Evolutionary conservation across 2,888 invertebrate species (phyloP).

Genomic region (Heterodera filipjevi): DNA sequence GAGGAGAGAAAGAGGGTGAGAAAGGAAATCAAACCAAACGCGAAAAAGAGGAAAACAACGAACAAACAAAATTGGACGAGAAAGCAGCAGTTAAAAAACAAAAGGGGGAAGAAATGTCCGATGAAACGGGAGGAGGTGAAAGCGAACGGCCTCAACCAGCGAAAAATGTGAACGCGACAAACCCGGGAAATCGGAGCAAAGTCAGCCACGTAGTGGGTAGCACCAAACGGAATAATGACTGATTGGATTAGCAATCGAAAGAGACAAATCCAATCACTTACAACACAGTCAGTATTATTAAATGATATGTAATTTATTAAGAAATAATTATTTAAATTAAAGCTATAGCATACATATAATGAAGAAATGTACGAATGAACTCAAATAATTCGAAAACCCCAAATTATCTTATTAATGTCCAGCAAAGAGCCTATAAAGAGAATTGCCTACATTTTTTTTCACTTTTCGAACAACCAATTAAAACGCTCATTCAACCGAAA

Average conservation of each 20-base stretch:
- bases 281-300: too few relatives aligned
- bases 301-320: too few relatives aligned
- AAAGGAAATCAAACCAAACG: too few relatives aligned
- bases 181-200: slow-evolving; percentile 3
- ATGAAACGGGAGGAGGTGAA: not conserved
- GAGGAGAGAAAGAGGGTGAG: not conserved
- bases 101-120: not conserved
- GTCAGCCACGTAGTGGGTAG: slow-evolving; percentile 10
- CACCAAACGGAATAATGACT: not conserved
- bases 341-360: too few relatives aligned
- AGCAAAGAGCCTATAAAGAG: too few relatives aligned
- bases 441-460: too few relatives aligned
- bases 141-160: not conserved
- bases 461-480: not conserved
- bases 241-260: not conserved
- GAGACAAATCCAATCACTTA: not conserved
- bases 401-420: too few relatives aligned
- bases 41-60: not conserved
- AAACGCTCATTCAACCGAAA: not conserved
- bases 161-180: not conserved
- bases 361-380: too few relatives aligned
- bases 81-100: not conserved
- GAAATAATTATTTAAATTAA: too few relatives aligned
- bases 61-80: not conserved
- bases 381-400: too few relatives aligned